These are phyloP conservation scores for Tinea trinotella DNA, from an alignment of 2,888 invertebrate genomes.

Conservation along the genomic window DNA sequence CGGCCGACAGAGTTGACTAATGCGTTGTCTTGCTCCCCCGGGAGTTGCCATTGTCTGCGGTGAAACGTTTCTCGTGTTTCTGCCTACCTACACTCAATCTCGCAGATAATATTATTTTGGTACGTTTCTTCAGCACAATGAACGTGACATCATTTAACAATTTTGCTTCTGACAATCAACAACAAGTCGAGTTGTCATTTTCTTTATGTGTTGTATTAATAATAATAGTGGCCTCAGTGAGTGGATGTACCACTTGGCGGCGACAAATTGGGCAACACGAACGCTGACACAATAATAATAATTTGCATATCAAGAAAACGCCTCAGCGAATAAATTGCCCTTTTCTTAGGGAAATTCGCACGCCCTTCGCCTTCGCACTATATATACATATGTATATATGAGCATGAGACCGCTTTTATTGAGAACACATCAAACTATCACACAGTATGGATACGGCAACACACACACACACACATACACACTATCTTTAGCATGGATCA, in stretches of 20 bases:
- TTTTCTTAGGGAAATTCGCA: conserved; percentile 14
- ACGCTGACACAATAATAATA: conserved; percentile 15
- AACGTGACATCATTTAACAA: no score
- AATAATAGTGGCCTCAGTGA: no score
- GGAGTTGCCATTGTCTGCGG: background rate
- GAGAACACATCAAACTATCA: no score
- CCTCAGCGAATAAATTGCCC: conserved; percentile 15
- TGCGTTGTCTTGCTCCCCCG: background rate
- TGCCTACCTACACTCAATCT: background rate
- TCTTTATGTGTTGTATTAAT: no score
- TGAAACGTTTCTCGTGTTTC: background rate
- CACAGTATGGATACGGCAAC: no score
- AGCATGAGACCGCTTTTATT: background rate
- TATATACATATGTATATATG: background rate
- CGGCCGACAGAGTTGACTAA: background rate
- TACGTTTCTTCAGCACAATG: no score
- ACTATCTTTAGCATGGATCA: background rate
- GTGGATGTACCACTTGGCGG: no score
- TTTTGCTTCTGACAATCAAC: no score
- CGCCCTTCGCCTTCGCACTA: conserved; percentile 12
- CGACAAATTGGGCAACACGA: no score
- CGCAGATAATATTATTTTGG: background rate
- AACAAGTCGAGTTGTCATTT: no score
- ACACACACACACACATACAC: background rate
- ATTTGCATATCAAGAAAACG: conserved; percentile 18